Evolutionary conservation across 2,113 vertebrate species (phyloP).

Genomic region (Vombatus ursinus): DNA sequence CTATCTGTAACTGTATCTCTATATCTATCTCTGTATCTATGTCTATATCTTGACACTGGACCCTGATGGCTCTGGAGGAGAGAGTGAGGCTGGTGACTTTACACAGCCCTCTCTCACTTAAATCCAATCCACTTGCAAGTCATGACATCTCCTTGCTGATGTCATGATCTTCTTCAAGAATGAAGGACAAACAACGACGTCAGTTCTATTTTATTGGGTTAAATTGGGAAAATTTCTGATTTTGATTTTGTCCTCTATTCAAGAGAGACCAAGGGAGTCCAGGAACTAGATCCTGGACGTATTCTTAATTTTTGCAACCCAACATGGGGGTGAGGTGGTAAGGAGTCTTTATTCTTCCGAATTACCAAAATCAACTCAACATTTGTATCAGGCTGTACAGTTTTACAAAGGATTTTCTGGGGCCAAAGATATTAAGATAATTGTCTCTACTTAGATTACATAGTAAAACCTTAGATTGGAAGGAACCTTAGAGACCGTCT

Average conservation of each 20-base stretch:
- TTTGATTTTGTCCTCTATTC: neutral
- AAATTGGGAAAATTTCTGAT: neutral
- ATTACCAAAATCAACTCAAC: neutral
- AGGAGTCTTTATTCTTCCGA: neutral
- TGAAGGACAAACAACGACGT: no score
- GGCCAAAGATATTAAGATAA: neutral
- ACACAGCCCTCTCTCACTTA: no score
- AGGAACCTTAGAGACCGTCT: neutral
- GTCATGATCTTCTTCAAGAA: no score
- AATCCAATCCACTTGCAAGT: no score
- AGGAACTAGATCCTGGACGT: neutral
- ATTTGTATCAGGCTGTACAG: neutral
- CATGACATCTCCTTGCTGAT: no score
- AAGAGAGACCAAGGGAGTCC: neutral
- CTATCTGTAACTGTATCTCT: no score
- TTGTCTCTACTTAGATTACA: neutral
- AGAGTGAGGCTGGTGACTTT: no score
- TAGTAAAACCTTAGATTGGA: neutral
- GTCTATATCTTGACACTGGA: no score
- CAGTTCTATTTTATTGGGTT: neutral
- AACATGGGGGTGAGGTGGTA: neutral
- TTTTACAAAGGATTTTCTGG: neutral
- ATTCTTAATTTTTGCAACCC: neutral
- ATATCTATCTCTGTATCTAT: no score
- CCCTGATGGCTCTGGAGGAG: no score